Base-by-base conservation (phyloP, 2,888 invertebrate species). In the Nomada flava region DNA sequence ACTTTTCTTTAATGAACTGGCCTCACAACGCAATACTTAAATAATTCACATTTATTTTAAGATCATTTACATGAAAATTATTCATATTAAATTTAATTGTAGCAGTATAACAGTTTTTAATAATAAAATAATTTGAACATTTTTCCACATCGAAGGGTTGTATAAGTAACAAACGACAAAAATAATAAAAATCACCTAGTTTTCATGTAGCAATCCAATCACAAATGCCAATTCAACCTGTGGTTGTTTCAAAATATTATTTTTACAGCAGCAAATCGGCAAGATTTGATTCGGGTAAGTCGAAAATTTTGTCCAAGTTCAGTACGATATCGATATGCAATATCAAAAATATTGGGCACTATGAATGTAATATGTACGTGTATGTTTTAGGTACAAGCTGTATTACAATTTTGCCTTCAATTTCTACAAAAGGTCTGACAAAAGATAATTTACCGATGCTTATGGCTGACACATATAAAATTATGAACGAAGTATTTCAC, bases 191-290 rank as follows among this genome's bases (percentile, higher is more conserved):
- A n/a, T n/a, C n/a, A n/a, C n/a, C n/a, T n/a, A 98, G 98, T 5
- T 99, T 99, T 94, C 98, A 98, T 94, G 96, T 98, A 84, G 99
- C 99, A 0, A 94, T 98, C 83, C 96, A 96, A 85, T 97, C 97
- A 9, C 96, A 96, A 91, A 96, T 97, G 78, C 97, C 98, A 4
- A 96, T 99, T 81, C 97, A 98, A 91, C 98, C 98, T 0, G 96
- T 98, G 0, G 97, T 98, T 29, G 96, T 98, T 74, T 98, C 98
- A 13, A 95, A 96, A 91, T 98, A 98, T 94, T 95, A 96, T 87
- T 97, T 97, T 92, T 94, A 97, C 72, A 96, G 96, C 87, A 92
- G 94, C 26, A 94, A 95, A 82, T 94, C 94, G 80, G 95, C 95
- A 88, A 94, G 95, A 83, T 97, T 97, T 91, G 95, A 96, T 79